Evolutionary conservation across 64 coral and sea anemone genomes (phyloP), one percentile per base, ranked within the genome.

Genomic region (Exaiptasia diaphana): DNA sequence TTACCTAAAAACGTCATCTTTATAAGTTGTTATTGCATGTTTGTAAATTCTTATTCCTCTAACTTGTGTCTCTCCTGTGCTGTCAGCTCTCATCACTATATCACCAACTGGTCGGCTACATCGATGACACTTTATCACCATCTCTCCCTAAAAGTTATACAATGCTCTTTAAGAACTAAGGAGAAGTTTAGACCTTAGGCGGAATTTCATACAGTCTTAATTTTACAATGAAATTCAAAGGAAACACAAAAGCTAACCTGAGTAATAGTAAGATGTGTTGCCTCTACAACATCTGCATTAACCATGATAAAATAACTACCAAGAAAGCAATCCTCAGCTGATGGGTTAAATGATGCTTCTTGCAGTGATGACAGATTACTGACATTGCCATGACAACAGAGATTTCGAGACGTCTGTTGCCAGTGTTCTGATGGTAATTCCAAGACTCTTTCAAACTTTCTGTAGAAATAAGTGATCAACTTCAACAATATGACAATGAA

Each of bases 381-480:
- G 5, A 65, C 11, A 6, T 22, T 87, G 2, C 84, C 84, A 87
- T 87, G 84, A 34, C 84, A 87, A 87, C 84, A 87, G 29, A 74
- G 75, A 36, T 87, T 57, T 28, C 65, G 58, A 26, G 84, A 74
- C 38, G 71, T 26, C 50, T 87, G 41, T 25, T 77, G 43, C 84
- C 84, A 87, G 30, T 67, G 70, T 69, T 87, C 84, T 20, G 84
- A 87, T 31, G 84, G 84, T 42, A 87, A 78, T 48, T 87, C 84
- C 28, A 87, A 61, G 56, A 87, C 84, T 67, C 84, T 87, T 36
- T 76, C 50, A 40, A 87, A 87, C n/a, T 70, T 20, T 11, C 74
- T 77, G 46, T 12, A 41, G 65, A 10, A 55, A 67, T 59, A 33
- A 35, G 21, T 18, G 24, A 6, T 30, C 3, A 30, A 13, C 6